Base-by-base conservation (phyloP, 2,888 invertebrate genomes). In the Megamerina dolium region DNA sequence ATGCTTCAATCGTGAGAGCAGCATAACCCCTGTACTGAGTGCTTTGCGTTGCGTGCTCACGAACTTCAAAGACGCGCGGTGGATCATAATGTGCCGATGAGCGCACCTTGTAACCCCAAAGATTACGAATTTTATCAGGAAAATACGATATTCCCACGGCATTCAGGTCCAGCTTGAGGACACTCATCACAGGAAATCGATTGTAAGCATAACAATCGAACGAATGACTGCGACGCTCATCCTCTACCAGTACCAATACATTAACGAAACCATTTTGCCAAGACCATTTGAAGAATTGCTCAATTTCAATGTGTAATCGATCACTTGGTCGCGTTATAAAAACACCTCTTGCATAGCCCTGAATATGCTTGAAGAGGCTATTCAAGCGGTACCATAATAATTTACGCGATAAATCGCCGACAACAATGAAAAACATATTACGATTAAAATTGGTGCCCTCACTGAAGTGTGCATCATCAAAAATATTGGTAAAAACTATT, bases 181-280 rank as follows among this genome's bases (percentile, higher is more conserved):
- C 26, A 2, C 19, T 26, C n/a, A 48, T 23, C 1, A 34, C 27
- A 1, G 53, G 45, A 37, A 60, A 60, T 14, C 48, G 49, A 26
- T 48, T 53, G 19, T 57, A 60, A 13, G 39, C 46, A 27, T 51
- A 58, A 3, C 55, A 43, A n/a, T 49, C 39, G 34, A 48, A 53
- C 1, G 26, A 14, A 2, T 26, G 26, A 0, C 18, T 6, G 4
- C 5, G 2, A 4, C 18, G 32, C 13, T 43, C 30, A 23, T 17
- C 41, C 9, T 57, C 54, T 32, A 54, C 43, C 3, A 56, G 27
- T 2, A 56, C 50, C 21, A 60, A n/a, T 1, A 49, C 53, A 37
- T 55, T 50, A 0, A 51, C 50, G 10, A 60, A 57, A 2, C 59
- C 59, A 20, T 38, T 49, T 2, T 42, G 46, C 59, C 59, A 60